Evolutionary conservation across 2,888 invertebrate species (phyloP).

Genomic region (Oscheius myriophilus): DNA sequence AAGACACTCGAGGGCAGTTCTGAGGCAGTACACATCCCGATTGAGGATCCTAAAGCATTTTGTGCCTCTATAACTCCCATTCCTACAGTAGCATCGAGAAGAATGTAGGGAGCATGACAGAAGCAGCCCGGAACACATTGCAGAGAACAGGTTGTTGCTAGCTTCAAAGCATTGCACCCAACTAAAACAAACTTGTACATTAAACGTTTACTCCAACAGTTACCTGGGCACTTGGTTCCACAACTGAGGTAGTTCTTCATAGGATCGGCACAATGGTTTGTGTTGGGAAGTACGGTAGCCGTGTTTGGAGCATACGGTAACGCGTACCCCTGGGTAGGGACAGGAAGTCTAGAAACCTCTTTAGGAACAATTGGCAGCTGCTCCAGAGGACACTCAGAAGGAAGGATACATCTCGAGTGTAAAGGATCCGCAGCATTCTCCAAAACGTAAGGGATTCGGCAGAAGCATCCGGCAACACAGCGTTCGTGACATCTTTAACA

Average conservation of each 20-base stretch:
- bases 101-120: slow-evolving; percentile 54
- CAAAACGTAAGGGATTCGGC: slow-evolving; percentile 54
- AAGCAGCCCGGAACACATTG: slow-evolving; percentile 58
- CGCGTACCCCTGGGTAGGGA: neutral
- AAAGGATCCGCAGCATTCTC: slow-evolving; percentile 54
- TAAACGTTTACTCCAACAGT: no score
- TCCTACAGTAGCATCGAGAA: slow-evolving; percentile 39
- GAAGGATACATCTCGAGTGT: slow-evolving; percentile 53
- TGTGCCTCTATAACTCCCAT: neutral
- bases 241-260: slow-evolving; percentile 56
- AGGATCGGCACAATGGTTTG: slow-evolving; percentile 51
- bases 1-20: slow-evolving; percentile 38
- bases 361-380: neutral
- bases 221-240: slow-evolving; percentile 52
- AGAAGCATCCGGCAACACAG: slow-evolving; percentile 59
- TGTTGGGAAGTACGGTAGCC: slow-evolving; percentile 20
- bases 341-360: neutral
- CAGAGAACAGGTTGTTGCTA: slow-evolving; percentile 41
- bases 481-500: slow-evolving; percentile 43
- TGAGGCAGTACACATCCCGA: slow-evolving; percentile 55
- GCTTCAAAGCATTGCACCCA: slow-evolving; percentile 26
- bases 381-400: slow-evolving; percentile 46
- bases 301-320: slow-evolving; percentile 16
- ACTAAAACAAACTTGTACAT: slow-evolving; percentile 27
- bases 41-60: slow-evolving; percentile 34